These are phyloP conservation scores for Chitala chitala DNA, from an alignment of 2,113 vertebrate species.

Conservation along the genomic window DNA sequence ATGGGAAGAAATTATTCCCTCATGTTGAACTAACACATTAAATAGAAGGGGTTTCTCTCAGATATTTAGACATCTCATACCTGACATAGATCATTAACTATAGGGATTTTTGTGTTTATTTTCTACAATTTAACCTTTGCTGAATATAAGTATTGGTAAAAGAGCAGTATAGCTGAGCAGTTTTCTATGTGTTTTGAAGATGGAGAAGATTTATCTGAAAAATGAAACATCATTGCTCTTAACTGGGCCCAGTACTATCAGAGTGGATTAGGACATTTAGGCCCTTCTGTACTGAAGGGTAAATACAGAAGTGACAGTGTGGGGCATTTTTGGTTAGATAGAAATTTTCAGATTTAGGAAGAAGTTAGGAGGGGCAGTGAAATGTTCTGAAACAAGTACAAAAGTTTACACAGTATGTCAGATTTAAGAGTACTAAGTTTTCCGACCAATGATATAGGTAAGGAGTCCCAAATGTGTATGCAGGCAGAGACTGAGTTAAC, in stretches of 20 bases:
- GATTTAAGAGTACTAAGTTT: constrained; percentile 18
- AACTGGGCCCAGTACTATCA: neutral
- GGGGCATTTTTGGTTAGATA: constrained; percentile 17
- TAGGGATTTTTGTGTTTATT: neutral
- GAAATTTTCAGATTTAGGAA: constrained; percentile 10
- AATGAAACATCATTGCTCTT: neutral
- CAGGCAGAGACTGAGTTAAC: neutral
- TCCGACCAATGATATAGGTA: constrained; percentile 13
- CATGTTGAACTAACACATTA: neutral
- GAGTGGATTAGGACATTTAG: neutral
- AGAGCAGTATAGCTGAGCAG: neutral
- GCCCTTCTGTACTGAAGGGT: neutral
- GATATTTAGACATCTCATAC: neutral
- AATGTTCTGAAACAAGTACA: constrained; percentile 28
- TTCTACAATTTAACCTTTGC: neutral
- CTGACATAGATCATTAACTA: neutral
- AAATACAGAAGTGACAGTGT: constrained; percentile 18
- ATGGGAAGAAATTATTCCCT: neutral
- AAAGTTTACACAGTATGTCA: constrained; percentile 21
- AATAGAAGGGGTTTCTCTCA: neutral
- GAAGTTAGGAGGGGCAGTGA: constrained; percentile 6
- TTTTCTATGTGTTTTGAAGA: neutral
- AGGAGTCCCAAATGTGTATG: constrained; percentile 8
- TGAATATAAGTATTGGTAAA: neutral
- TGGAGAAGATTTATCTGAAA: neutral